Percentiles rank a stretch among this genome's conserved stretches.
These are phyloP conservation scores for Drosophila equinoxialis DNA, from an alignment of 1,140 invertebrate species.

Conservation along the genomic window DNA sequence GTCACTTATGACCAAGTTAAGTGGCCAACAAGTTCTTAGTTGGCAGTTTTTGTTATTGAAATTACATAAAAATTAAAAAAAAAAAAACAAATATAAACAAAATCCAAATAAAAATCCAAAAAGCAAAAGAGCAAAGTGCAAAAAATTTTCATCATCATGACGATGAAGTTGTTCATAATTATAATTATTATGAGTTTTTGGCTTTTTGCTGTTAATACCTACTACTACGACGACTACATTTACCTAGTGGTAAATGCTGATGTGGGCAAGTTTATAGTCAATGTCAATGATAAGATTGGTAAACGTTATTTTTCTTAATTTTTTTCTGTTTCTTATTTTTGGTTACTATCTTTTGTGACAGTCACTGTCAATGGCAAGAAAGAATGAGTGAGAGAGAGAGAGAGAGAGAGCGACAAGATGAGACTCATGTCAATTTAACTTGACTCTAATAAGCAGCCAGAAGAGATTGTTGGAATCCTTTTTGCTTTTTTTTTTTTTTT, in stretches of 20 bases:
- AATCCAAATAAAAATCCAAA: neutral
- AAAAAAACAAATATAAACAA: too few relatives aligned
- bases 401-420: neutral
- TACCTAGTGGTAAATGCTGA: slow-evolving; percentile 29
- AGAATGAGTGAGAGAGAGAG: neutral
- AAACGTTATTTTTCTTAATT: neutral
- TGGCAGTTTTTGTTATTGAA: slow-evolving; percentile 46
- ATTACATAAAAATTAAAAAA: slow-evolving; percentile 23
- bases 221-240: too few relatives aligned
- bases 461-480: slow-evolving; percentile 38
- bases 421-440: neutral
- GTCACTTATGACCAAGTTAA: slow-evolving; percentile 28
- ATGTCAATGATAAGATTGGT: slow-evolving; percentile 58
- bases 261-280: slow-evolving; percentile 51
- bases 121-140: slow-evolving; percentile 37
- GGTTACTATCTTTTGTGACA: slow-evolving; percentile 35
- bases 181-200: slow-evolving; percentile 37
- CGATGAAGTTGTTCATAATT: slow-evolving; percentile 30
- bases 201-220: neutral
- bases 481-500: too few relatives aligned
- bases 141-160: slow-evolving; percentile 49
- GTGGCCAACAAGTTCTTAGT: slow-evolving; percentile 43
- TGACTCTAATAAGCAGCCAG: slow-evolving; percentile 2
- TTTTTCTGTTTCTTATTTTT: neutral
- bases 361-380: slow-evolving; percentile 53